Evolutionary conservation across 2,113 vertebrate genomes (phyloP), one percentile per base, ranked within the genome.

Genomic region (Morphnarchus princeps): DNA sequence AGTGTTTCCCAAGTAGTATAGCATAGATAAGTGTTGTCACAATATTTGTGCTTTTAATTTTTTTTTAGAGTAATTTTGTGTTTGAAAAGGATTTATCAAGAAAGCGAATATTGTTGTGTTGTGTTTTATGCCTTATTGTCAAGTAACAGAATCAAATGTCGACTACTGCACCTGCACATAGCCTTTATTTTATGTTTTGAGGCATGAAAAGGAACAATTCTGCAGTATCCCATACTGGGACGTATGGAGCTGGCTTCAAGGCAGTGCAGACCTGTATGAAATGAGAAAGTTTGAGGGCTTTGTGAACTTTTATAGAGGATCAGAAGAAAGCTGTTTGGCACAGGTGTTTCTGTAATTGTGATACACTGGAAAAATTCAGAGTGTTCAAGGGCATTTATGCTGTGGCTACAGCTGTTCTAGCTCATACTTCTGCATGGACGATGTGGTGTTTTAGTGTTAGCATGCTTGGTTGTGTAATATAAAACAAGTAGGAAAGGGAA

Each of bases 271-370:
- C 95, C 94, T 92, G 71, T 97, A 94, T 61, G 95, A 97, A 96
- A 98, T 90, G 71, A 83, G 91, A 95, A 95, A 96, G 87, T 40
- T 42, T 42, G 14, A 42, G 42, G 42, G 42, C 42, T 42, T 42
- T 42, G 88, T 97, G 94, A 94, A 94, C 82, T 97, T 97, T 97
- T 98, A 97, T 97, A 92, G 96, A 96, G 97, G 97, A 98, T 98
- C 98, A 98, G 97, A 96, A 97, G 78, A 97, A 98, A 98, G 97
- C 97, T 96, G 97, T 97, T 98, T 90, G 78, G 95, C 97, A 97
- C 98, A 98, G 98, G 98, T 98, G 98, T 94, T 97, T 93, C 97
- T 97, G 95, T 96, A 96, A 95, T 95, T 96, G 93, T 97, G 98
- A 98, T 96, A 97, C 90, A 76, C 95, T 94, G 96, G 98, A 98